Base-by-base conservation (phyloP, 2,797 vertebrate genomes). In the Hypotaenidia okinawae region DNA sequence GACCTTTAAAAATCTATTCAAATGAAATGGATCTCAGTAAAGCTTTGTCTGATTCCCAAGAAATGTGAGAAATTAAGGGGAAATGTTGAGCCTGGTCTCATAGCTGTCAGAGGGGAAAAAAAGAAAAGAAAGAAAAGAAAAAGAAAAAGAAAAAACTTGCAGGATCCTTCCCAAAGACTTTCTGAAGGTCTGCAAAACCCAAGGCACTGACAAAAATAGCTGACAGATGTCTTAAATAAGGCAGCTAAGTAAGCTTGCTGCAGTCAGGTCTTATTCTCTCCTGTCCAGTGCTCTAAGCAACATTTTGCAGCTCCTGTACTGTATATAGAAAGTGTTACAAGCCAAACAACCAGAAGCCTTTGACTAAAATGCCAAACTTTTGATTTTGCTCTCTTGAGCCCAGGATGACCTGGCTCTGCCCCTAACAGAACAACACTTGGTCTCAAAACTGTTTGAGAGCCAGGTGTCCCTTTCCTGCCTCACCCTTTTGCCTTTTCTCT, bases 291-390 rank as follows among this genome's bases (percentile, higher is more conserved):
- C 25, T 24, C 32, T 58, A 15, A 70, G 54, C 18, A 85, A 51
- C 4, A 33, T 28, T 61, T 85, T 78, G 15, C 24, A n/a, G 30
- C 28, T 87, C 15, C 13, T 69, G 4, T 1, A 11, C 16, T 17
- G 4, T 22, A 30, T 12, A 33, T 13, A 17, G 21, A n/a, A 84
- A 62, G 12, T 72, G 80, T 32, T 86, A 72, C 67, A 89, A 80
- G 63, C 16, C 90, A 91, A 77, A 58, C 70, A 92, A 94, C 66
- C 70, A 97, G 90, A 92, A 90, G 28, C 32, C 91, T 93, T 87
- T 93, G 43, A 89, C 43, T 52, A 84, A 92, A 90, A 47, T 43
- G 19, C 8, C 55, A 79, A 2, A 30, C 7, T 39, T 92, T 25
- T 47, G 32, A 3, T 18, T 89, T 22, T 79, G 32, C 22, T 18